Evolutionary conservation across 2,888 invertebrate genomes (phyloP), one percentile per base, ranked within the genome.

Genomic region (Leucophenga maculata): DNA sequence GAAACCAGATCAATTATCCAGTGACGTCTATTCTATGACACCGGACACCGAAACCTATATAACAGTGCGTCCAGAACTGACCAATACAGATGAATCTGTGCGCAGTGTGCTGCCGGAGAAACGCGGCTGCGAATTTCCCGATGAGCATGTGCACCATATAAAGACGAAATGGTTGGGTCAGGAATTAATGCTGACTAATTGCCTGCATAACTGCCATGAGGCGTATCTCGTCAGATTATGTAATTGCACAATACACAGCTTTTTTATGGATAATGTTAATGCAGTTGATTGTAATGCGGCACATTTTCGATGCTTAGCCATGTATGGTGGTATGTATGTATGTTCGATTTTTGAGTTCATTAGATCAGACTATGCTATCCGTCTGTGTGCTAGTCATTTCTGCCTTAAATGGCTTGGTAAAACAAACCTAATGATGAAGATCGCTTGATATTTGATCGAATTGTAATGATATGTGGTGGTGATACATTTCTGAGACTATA

Each of bases 171-270:
- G 72, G 6, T 76, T 67, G 4, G 77, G 76, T 8, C 62, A 76
- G 1, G 72, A 26, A 1, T 86, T 86, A 71, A 68, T 75, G 16
- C 76, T 82, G 26, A 72, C 75, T 32, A 88, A 88, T 71, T 88
- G 88, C 22, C 65, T 85, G 3, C 84, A 80, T 50, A 76, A 76
- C 20, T 88, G 88, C 67, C 87, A 87, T n/a, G 86, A 88, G 62
- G 74, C 79, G 13, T 80, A 87, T 70, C 57, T 86, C 62, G 18
- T 84, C 2, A 73, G 75, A 31, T 73, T 84, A 39, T 88, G 88
- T 71, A 87, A 88, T 68, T 88, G 88, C 66, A 79, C 86, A 1
- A 22, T 86, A 57, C 78, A 84, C 9, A 75, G 85, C 22, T 85
- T 86, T 69, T 88, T 86, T 72, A 71, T 80, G 0, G 55, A 13